Evolutionary conservation across 2,113 vertebrate genomes (phyloP), one percentile per base, ranked within the genome.

Genomic region (Oncorhynchus gorbuscha): DNA sequence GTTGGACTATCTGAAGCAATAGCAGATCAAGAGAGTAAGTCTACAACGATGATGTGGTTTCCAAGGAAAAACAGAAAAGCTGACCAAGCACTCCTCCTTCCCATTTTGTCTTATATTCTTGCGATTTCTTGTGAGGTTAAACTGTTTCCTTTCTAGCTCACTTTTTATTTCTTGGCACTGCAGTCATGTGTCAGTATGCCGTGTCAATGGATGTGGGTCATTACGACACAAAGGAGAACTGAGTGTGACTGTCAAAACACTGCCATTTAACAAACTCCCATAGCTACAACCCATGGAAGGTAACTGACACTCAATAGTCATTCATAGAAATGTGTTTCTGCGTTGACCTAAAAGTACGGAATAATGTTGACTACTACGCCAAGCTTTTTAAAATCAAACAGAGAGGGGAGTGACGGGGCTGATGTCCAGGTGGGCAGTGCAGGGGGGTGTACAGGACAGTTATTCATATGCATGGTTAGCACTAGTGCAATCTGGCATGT

Each of bases 41-140:
- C 82, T 76, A 14, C 49, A 55, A 55, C 18, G 86, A 85, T 82
- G 86, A 89, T 78, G 72, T 69, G 71, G 83, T 88, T 89, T 85
- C 80, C 89, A 84, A 87, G 88, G 84, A 89, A 86, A 86, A 84
- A 20, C 9, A 39, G 86, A 84, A 75, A 75, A 80, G 90, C 91
- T 86, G 86, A 90, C 72, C 12, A 74, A 70, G 90, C 90, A 75
- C 83, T 93, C 84, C 73, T 81, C 70, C 89, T 92, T 94, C 91
- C 89, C 72, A 81, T 91, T 91, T 91, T 83, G 79, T 62, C 35
- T 51, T 77, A 69, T 79, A 49, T 77, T 75, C 16, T 55, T 55
- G 12, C 1, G 0, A 1, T 55, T 55, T 55, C 12, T 16, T 3
- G 79, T 91, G 91, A 88, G 79, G 83, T 88, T 65, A 83, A 45